Evolutionary conservation across 2,888 invertebrate genomes (phyloP).

Genomic region (Himalopsyche kuldschensis): DNA sequence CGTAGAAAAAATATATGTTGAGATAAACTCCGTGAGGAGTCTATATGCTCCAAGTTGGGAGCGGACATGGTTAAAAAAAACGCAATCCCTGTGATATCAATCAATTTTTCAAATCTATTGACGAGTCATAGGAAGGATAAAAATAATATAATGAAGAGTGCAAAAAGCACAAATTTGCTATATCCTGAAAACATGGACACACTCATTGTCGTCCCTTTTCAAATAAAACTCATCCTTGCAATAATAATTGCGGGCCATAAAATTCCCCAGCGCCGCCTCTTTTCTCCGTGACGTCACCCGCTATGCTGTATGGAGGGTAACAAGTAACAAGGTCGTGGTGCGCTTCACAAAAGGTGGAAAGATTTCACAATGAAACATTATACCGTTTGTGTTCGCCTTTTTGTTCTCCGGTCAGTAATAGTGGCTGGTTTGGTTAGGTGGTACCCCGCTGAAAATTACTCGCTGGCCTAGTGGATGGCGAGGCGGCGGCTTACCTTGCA

Average conservation of each 20-base stretch:
- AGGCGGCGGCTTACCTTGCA: not conserved
- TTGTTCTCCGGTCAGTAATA: constrained; percentile 5
- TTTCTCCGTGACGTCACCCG: constrained; percentile 21
- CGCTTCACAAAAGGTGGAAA: not conserved
- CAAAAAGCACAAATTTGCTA: too few species aligned
- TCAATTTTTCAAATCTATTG: too few species aligned
- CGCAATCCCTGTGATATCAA: too few species aligned
- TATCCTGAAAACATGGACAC: not conserved
- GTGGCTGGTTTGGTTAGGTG: not conserved
- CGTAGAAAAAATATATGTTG: too few species aligned
- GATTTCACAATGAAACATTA: constrained; percentile 18
- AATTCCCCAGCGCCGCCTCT: not conserved
- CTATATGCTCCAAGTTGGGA: too few species aligned
- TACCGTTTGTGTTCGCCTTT: constrained; percentile 12
- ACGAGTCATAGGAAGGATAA: too few species aligned
- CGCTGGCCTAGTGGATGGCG: not conserved
- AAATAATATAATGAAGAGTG: too few species aligned
- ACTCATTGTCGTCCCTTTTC: too few species aligned
- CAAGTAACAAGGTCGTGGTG: constrained; percentile 16
- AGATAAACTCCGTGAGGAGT: too few species aligned
- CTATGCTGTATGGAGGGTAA: not conserved
- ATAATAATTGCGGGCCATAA: not conserved
- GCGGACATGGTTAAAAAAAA: too few species aligned
- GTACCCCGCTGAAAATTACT: not conserved
- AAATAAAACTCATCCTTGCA: too few species aligned